Evolutionary conservation across 2,888 invertebrate genomes (phyloP), one percentile per base, ranked within the genome.

Genomic region (Tenthredo scrophulariae): DNA sequence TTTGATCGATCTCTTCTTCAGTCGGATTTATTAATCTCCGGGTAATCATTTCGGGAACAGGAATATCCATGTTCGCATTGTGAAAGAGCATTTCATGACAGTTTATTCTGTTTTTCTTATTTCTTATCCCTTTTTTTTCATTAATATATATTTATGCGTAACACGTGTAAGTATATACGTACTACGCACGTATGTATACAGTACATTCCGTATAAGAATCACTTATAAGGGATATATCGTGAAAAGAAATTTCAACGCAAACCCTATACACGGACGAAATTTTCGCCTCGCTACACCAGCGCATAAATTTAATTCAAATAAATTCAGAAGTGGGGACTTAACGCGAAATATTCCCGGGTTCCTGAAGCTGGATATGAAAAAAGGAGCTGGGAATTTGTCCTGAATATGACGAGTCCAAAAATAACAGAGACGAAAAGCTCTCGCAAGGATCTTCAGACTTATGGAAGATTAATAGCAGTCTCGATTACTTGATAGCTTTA

Each of bases 231-330:
- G 29, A 74, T 40, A 75, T 46, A 26, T 22, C 75, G 46, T 13
- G 18, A 10, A 75, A 75, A 75, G 75, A 75, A 46, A 46, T 50
- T 74, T 46, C 46, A 40, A n/a, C 22, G 26, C n/a, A 72, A 22
- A 40, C 13, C 2, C 54, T n/a, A 54, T 54, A 54, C 54, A 50
- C 50, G n/a, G 6, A 54, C 10, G 62, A 13, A 62, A 62, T 62
- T 26, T 62, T 22, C 62, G 26, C 62, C 62, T 26, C 26, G 26
- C 62, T 26, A 62, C 26, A 26, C 26, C 62, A 62, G 9, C 62
- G 62, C 62, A 26, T 62, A 62, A 80, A 80, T 80, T 62, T n/a
- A 62, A 80, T 80, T 58, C 13, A 22, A 80, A 80, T 80, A 58
- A 79, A 80, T 80, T 80, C 79, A 37, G 10, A 80, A 80, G 22